Base-by-base conservation (phyloP, 2,888 invertebrate genomes). In the Anarsia innoxiella region DNA sequence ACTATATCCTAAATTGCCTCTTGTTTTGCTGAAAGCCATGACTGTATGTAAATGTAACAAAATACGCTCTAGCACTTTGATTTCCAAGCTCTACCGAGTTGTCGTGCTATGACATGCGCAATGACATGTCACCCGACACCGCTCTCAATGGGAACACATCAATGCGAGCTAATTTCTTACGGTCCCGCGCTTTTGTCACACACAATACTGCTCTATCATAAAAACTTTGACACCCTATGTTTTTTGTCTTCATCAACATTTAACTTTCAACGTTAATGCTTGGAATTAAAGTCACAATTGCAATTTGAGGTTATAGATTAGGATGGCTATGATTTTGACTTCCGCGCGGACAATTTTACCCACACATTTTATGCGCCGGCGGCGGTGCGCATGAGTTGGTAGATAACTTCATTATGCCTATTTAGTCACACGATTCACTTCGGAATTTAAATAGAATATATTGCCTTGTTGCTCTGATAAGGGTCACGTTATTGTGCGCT, bases 151-250 rank as follows among this genome's bases (percentile, higher is more conserved):
- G 43, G n/a, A n/a, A 50, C 65, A 65, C 67, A 70, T 80, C 73
- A 83, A 79, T 79, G 75, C 64, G 59, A 63, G 60, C 78, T 83
- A 82, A 84, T 83, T 84, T 68, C 78, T 75, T 77, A 77, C 79
- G 80, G 73, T 72, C 53, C 69, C 65, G 62, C 72, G 71, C 74
- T 61, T 69, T 70, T 57, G 67, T 73, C 68, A 67, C 63, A 64
- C 61, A 50, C 56, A 51, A 52, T 51, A 53, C 31, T 23, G 14
- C 16, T 23, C 32, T 2, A 34, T 23, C 10, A 36, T 36, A 32
- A 37, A 37, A 40, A 37, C 37, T 19, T 30, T 37, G 29, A 37
- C 43, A 40, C 43, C 43, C 43, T 36, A 37, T 30, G 9, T 36
- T 39, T 25, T 16, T 25, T 3, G n/a, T 23, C 9, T 0, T 14